phyloP scores from a whole-genome alignment of 35 echinoderm and acorn worm genomes.

The Stichopus chloronotus region DNA sequence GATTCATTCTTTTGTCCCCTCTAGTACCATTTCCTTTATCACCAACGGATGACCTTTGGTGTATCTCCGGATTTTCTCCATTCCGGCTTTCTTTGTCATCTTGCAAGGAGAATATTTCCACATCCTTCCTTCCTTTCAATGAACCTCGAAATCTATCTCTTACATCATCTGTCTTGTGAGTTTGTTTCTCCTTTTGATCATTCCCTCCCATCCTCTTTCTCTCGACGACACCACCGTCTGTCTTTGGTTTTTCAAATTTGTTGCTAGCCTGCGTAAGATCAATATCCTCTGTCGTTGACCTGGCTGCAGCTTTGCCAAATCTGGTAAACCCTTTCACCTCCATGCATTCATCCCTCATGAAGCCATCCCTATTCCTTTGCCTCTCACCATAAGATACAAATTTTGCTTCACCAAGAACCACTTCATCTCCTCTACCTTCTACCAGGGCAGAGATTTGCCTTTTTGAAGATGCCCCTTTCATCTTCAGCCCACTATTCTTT shows the following conservation, averaged over 20 bases:
- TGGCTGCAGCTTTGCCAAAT: neutral
- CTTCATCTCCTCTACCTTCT: neutral
- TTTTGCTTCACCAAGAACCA: neutral
- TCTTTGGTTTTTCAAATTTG: neutral
- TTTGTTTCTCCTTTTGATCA: no score
- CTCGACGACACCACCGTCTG: neutral
- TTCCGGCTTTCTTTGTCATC: no score
- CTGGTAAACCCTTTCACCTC: neutral
- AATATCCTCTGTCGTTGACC: neutral
- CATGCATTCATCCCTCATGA: neutral
- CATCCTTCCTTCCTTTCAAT: no score
- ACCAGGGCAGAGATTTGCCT: neutral
- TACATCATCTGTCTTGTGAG: no score
- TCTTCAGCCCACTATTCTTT: conserved; percentile 37
- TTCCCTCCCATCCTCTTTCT: no score
- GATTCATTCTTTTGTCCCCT: neutral
- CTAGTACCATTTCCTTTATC: neutral
- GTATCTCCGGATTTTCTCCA: no score
- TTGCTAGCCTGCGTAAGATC: neutral
- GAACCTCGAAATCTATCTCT: no score
- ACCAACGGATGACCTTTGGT: neutral
- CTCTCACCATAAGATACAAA: neutral
- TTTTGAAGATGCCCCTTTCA: neutral
- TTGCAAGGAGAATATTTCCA: no score
- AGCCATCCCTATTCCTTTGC: neutral